Evolutionary conservation across 2,888 invertebrate genomes (phyloP).

Genomic region (Heliconius charithonia): DNA sequence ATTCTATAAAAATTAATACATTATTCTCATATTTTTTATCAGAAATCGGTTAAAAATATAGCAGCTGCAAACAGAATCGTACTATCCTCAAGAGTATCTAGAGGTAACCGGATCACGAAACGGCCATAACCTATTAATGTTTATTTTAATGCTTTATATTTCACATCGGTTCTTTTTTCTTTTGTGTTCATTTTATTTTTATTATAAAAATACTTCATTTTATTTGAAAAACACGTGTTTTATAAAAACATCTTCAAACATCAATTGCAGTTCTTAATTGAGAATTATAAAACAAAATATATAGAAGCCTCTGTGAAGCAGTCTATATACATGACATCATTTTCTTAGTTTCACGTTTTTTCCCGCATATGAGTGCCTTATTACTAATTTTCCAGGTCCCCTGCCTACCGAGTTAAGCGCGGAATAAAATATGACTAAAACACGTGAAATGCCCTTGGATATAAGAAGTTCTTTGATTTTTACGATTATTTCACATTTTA

Average conservation of each 20-base stretch:
- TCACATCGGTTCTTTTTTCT: background rate
- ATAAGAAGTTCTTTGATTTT: too few species aligned
- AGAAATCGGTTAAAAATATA: slow-evolving; percentile 5
- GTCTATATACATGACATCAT: too few species aligned
- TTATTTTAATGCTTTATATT: slow-evolving; percentile 18
- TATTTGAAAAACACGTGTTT: background rate
- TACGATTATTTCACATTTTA: too few species aligned
- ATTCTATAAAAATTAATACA: background rate
- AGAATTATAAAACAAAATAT: background rate
- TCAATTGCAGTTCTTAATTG: background rate
- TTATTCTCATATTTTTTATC: background rate
- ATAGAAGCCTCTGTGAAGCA: too few species aligned
- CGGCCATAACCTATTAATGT: slow-evolving; percentile 23
- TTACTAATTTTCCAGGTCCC: background rate
- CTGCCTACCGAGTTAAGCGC: background rate
- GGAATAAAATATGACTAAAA: too few species aligned
- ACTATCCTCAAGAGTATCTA: slow-evolving; percentile 15
- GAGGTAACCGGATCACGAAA: slow-evolving; percentile 22
- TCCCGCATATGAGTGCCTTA: background rate
- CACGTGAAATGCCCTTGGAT: background rate
- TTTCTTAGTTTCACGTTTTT: too few species aligned
- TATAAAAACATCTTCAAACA: too few species aligned
- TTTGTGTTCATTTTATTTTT: background rate
- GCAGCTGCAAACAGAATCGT: slow-evolving; percentile 7
- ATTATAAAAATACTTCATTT: background rate